Conservation (phyloP, 2,888 invertebrate species). For the Oscheius sp. region DNA sequence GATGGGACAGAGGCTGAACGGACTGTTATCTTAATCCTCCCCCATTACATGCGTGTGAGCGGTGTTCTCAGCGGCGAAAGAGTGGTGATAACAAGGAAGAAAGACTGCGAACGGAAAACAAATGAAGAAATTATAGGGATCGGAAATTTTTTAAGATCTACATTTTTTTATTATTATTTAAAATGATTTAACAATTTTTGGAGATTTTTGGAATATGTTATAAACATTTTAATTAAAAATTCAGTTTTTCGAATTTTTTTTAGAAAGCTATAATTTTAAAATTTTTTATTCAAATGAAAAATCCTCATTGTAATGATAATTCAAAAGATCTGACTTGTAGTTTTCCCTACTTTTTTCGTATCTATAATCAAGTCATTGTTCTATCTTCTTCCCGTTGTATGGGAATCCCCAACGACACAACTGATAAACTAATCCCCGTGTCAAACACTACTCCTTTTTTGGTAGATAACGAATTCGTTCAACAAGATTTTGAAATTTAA, state of each 20-base stretch:
- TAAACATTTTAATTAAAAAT: too few species aligned
- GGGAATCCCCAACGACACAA: not conserved
- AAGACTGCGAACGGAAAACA: slow-evolving; percentile 5
- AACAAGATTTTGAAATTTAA: not conserved
- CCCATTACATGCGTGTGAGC: slow-evolving; percentile 29
- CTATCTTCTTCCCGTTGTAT: too few species aligned
- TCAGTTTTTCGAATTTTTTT: too few species aligned
- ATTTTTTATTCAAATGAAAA: not conserved
- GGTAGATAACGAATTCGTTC: not conserved
- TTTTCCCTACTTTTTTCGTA: too few species aligned
- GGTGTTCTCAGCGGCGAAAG: slow-evolving; percentile 18
- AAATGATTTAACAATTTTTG: not conserved
- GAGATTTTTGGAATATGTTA: not conserved
- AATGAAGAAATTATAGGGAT: not conserved
- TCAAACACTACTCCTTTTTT: slow-evolving; percentile 26
- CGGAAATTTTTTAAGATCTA: not conserved
- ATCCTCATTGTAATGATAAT: not conserved
- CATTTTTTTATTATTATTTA: not conserved
- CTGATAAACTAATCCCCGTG: slow-evolving; percentile 29
- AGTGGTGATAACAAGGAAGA: slow-evolving; percentile 8
- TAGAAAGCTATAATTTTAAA: not conserved
- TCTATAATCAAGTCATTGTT: too few species aligned
- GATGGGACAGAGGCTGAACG: too few species aligned
- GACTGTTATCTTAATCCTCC: slow-evolving; percentile 28
- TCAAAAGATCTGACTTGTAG: too few species aligned